These are phyloP conservation scores for Corythucha ciliata DNA, from an alignment of 2,888 invertebrate species.

Conservation along the genomic window DNA sequence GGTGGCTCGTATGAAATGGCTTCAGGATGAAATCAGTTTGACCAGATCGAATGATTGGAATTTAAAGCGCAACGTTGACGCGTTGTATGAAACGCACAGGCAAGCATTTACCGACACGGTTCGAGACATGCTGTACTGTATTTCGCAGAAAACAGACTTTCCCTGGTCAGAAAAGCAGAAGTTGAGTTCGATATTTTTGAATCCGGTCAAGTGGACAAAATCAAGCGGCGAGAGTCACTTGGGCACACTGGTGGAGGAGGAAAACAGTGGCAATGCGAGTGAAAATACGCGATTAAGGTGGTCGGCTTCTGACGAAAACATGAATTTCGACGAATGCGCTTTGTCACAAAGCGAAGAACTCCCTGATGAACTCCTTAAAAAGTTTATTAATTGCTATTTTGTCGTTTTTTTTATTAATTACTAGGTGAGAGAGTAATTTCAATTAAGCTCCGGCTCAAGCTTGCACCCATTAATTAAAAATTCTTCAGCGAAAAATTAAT, in stretches of 20 bases:
- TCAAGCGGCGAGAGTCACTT: constrained; percentile 11
- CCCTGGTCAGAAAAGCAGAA: constrained; percentile 12
- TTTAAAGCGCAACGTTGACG: constrained; percentile 10
- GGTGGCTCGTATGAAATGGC: constrained; percentile 4
- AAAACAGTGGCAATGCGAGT: background rate
- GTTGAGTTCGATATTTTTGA: constrained; percentile 18
- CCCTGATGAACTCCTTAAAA: too few relatives aligned
- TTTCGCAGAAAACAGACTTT: constrained; percentile 10
- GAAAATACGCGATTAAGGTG: background rate
- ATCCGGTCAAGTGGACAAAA: constrained; percentile 6
- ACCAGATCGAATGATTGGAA: constrained; percentile 13
- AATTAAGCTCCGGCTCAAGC: too few relatives aligned
- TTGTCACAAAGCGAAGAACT: too few relatives aligned
- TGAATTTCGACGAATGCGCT: too few relatives aligned
- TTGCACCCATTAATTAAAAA: too few relatives aligned
- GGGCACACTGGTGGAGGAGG: background rate
- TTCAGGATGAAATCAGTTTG: constrained; percentile 14
- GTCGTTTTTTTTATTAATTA: too few relatives aligned
- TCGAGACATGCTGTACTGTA: constrained; percentile 11
- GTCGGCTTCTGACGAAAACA: too few relatives aligned
- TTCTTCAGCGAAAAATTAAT: too few relatives aligned
- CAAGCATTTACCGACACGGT: constrained; percentile 10
- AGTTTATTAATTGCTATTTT: too few relatives aligned
- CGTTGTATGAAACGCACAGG: constrained; percentile 3
- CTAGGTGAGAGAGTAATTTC: too few relatives aligned